phyloP scores from a whole-genome alignment of 2,797 vertebrate species.

The Gymnothorax javanicus region DNA sequence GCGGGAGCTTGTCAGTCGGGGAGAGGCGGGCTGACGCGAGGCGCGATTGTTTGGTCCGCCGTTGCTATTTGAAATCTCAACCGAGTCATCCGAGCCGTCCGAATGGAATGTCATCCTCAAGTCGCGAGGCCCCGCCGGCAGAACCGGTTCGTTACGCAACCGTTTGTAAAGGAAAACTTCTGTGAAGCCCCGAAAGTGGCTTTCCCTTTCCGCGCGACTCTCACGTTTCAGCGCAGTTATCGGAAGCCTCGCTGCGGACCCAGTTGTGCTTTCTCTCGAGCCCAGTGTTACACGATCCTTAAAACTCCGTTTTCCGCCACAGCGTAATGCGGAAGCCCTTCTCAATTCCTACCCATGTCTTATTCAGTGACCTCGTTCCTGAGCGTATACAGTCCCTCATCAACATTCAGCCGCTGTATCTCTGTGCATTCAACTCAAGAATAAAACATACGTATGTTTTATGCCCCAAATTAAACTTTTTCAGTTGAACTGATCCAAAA shows the following conservation, averaged over 20 bases:
- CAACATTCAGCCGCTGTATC: neutral
- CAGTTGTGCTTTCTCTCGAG: too few species aligned
- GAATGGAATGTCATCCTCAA: neutral
- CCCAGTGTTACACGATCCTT: too few species aligned
- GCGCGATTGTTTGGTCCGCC: neutral
- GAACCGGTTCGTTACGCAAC: slow-evolving; percentile 16
- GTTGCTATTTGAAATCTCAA: slow-evolving; percentile 16
- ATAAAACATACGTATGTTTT: too few species aligned
- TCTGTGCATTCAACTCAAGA: neutral
- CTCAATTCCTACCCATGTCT: neutral
- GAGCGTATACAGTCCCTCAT: neutral
- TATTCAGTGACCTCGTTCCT: neutral
- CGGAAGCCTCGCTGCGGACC: neutral
- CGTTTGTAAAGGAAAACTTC: neutral
- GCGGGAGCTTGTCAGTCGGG: neutral
- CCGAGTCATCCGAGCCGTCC: slow-evolving; percentile 17
- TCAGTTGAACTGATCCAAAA: neutral
- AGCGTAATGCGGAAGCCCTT: neutral
- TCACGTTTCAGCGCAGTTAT: neutral
- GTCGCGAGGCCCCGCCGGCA: neutral
- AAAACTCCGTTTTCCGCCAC: neutral
- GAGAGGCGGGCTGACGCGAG: neutral
- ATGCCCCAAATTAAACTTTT: neutral
- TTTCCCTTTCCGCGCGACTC: neutral
- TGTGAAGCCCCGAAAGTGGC: neutral